These are phyloP conservation scores for Aphelinus atriplicis DNA, from an alignment of 1,140 invertebrate species.

Conservation along the genomic window DNA sequence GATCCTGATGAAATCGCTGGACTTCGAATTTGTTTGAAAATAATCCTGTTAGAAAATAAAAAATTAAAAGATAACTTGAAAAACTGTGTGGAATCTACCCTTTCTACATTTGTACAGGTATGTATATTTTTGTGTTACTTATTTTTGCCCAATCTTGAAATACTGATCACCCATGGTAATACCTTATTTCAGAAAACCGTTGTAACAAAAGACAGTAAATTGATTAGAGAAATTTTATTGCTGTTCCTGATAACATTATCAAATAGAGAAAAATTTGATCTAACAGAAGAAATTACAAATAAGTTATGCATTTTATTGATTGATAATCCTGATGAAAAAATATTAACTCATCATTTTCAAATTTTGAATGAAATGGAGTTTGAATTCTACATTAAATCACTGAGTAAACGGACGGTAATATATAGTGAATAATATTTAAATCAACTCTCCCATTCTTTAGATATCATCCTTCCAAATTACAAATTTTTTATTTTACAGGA, in stretches of 20 bases:
- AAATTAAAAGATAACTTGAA: constrained; percentile 16
- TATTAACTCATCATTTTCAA: constrained; percentile 28
- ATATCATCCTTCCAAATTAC: too few relatives aligned
- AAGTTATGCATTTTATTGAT: constrained; percentile 28
- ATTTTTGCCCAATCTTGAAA: too few relatives aligned
- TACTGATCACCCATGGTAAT: too few relatives aligned
- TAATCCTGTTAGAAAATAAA: constrained; percentile 12
- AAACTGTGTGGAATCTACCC: neutral
- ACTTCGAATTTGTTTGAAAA: constrained; percentile 30
- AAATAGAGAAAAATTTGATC: constrained; percentile 26
- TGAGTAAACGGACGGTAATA: constrained; percentile 29
- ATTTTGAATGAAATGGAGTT: constrained; percentile 33
- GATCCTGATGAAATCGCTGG: constrained; percentile 30
- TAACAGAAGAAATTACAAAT: constrained; percentile 10
- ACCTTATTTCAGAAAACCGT: constrained; percentile 17
- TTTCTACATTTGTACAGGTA: constrained; percentile 15
- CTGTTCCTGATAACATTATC: constrained; percentile 25
- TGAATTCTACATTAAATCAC: constrained; percentile 17
- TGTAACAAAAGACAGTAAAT: neutral
- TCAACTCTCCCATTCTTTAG: neutral
- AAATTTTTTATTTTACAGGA: constrained; percentile 25
- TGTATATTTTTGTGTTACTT: neutral
- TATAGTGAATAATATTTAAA: too few relatives aligned
- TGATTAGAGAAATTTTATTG: constrained; percentile 31
- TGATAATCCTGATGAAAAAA: constrained; percentile 28